Evolutionary conservation across 1,140 invertebrate species (phyloP), one percentile per base, ranked within the genome.

Genomic region (Sinonovacula constricta): DNA sequence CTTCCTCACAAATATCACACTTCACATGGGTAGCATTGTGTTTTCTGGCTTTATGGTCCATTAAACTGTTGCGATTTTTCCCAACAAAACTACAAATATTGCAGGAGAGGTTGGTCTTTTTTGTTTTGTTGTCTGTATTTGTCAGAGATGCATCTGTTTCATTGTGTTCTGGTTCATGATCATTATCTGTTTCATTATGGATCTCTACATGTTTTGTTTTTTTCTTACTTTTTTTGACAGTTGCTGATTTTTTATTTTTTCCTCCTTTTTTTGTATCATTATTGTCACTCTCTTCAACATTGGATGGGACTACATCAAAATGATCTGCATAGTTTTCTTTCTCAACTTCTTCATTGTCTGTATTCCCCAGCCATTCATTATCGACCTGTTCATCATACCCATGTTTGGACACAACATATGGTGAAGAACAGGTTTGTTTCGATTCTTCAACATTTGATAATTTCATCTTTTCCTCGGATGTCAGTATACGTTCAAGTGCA

Each of bases 1-100:
- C 70, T 72, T 87, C 86, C 1, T 66, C 63, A 78, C 86, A 87
- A 12, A 85, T 51, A 39, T 82, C 80, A 81, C 86, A 87, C 30
- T 80, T 82, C 18, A 69, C 76, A 30, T 26, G 39, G 18, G 71
- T 51, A 28, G 59, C 34, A 54, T 87, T 84, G 45, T 72, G 49
- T 31, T 74, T 74, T 22, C 53, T 65, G 45, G 56, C 66, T 51
- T 67, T 45, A 84, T 83, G 39, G 67, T 72, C 14, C 28, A 45
- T 5, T 83, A 62, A 31, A 45, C 54, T 28, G 71, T 67, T 59
- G 59, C 69, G 39, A 56, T 79, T 39, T 80, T 81, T 18, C 77
- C 69, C 10, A 69, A 67, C 57, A 84, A 84, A n/a, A 78, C 78
- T 69, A 82, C 84, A 2, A 78, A 78, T 53, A 2, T 74, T 36